Evolutionary conservation across 1,140 invertebrate species (phyloP), one percentile per base, ranked within the genome.

Genomic region (Gryllus bimaculatus): DNA sequence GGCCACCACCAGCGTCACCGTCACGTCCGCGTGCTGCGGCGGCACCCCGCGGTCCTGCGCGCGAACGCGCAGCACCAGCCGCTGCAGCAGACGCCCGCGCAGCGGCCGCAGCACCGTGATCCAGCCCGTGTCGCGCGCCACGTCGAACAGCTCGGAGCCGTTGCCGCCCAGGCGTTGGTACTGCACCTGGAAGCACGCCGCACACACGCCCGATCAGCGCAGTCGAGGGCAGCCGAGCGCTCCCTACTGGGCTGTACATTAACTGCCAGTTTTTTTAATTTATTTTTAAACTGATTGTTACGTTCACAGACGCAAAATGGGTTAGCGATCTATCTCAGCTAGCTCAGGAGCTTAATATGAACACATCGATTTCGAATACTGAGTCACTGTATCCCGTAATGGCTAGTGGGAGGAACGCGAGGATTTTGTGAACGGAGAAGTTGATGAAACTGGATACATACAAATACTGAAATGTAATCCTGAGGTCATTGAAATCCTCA

Each of bases 21-120:
- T 85, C 0, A 92, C 90, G 83, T 93, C 90, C 83, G 95, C 93
- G 47, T 89, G 90, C 83, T 94, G 92, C 0, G 95, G 91, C 3
- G 96, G 96, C 3, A 95, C 92, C 0, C 96, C 96, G 81, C 91
- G 92, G 87, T 98, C 96, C 0, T 89, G 88, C 13, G 95, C 96
- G 80, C 89, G 88, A 0, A 96, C 88, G 81, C 88, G 88, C 8
- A 97, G 80, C n/a, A 87, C 83, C 81, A 92, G 95, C 7, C 88
- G 87, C 79, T 84, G 82, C 39, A 7, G 86, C 85, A 82, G 83
- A 76, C 89, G 89, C 4, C 91, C 90, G 0, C 82, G 79, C 5
- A 94, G 84, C 10, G 84, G 92, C 85, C 82, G 90, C 6, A 87
- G 89, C 0, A 97, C 88, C n/a, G 89, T 89, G 13, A 98, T 88